Base-by-base conservation (phyloP, 2,113 vertebrate genomes). In the Microtus pennsylvanicus region DNA sequence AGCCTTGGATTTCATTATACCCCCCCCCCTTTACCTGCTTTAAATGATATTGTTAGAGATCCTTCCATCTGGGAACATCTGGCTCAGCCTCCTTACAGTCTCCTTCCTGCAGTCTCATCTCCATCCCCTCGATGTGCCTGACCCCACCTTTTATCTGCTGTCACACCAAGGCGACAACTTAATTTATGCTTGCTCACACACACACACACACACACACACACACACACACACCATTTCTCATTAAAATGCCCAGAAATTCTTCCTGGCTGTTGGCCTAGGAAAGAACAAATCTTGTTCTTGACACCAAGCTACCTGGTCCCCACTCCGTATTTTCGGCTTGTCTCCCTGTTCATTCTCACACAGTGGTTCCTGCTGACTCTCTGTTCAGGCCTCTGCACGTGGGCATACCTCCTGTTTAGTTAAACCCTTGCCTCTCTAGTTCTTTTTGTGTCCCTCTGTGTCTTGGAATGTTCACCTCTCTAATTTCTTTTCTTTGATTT, bases 131-230 rank as follows among this genome's bases (percentile, higher is more conserved):
- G 9, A 2, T 75, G 1, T 45, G 55, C 35, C 61, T 42, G 74
- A 35, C 30, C 52, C 45, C 42, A 77, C 69, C 65, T 85, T 65
- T 63, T 58, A 33, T 47, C 86, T 65, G 14, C 28, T 74, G 35
- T 3, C 22, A n/a, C 9, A 55, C 8, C 65, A 55, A 77, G 30
- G 58, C 82, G 58, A 50, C 24, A 74, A 91, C 33, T 58, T 30
- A 58, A 70, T 11, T 72, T 72, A 4, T 1, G 17, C 11, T 88
- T 52, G 45, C 7, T 12, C 16, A 47, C 47, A 47, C 50, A 50
- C 47, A 50, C 1, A 52, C 1, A 50, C 1, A 52, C 1, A 50
- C 1, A 52, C 1, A 50, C 1, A 52, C 1, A 50, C 1, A 52
- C 16, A 47, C 47, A 47, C 50, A 50, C 47, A 50, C 1, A 52